Evolutionary conservation across 2,888 invertebrate genomes (phyloP), one percentile per base, ranked within the genome.

Genomic region (Orchestes rusci): DNA sequence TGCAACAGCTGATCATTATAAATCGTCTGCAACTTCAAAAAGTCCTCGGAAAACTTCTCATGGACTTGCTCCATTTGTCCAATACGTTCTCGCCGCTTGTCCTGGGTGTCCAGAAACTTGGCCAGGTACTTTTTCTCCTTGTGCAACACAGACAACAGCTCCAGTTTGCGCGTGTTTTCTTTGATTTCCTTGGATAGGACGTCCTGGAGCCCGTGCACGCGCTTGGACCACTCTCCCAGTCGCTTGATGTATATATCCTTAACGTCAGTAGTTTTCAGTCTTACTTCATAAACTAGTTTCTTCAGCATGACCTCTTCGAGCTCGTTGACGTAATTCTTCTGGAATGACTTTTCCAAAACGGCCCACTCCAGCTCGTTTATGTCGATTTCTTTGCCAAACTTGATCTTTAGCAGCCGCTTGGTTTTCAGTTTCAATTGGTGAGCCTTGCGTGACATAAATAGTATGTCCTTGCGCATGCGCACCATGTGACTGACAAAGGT

Each of bases 401-500:
- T 78, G 29, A 70, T 67, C 31, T 67, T 66, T 71, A 77, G 75
- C 31, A 69, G 67, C 20, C 70, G 63, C 10, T 64, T 62, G 17
- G 76, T 73, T 59, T 68, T 70, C 2, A 72, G 72, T 41, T 80
- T 75, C 3, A 85, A 59, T 5, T 69, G 68, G 2, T 69, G 67
- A 1, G 82, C 79, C 41, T 74, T 70, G 1, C 66, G 65, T 5
- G 75, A 71, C 84, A 86, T 86, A 35, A 75, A 74, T 33, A 74
- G 73, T 10, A 82, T 70, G 60, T 86, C 85, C 1, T 78, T 69
- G 61, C 77, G 77, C 79, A 86, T 82, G 50, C 83, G 76, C 39
- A 76, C 74, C 43, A 84, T 61, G 60, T 86, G 84, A 1, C 73
- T 73, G 48, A 79, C 75, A 59, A 82, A 82, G 30, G 78, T 72